Base-by-base conservation (phyloP, 1,140 invertebrate species). In the Drosophila ananassae region DNA sequence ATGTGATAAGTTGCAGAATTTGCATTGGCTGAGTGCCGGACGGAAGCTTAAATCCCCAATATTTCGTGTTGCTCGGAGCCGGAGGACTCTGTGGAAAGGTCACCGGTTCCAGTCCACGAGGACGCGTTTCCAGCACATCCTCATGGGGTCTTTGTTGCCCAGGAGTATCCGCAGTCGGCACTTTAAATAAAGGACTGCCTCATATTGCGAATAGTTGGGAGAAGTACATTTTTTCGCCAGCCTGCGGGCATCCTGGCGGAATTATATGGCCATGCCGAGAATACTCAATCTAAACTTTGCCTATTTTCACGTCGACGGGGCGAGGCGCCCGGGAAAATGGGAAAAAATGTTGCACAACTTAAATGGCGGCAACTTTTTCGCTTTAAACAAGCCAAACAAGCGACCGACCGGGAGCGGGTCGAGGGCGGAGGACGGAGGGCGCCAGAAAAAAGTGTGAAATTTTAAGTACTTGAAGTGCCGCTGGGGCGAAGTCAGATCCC, bases 391-490 rank as follows among this genome's bases (percentile, higher is more conserved):
- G 58, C 12, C 69, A 66, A 78, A 53, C 74, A 72, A 32, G n/a
- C 53, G 24, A 51, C 21, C 24, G 61, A 9, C 17, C 12, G 30
- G 2, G 2, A 1, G 8, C 0, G 59, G 6, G 22, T 32, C 9
- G n/a, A n/a, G n/a, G n/a, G n/a, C n/a, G n/a, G n/a, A n/a, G n/a
- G n/a, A n/a, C n/a, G n/a, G n/a, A 21, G 41, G 60, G 37, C 28
- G 48, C 28, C 24, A 37, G 44, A 66, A 77, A 84, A 84, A 84
- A 84, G 81, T 85, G 81, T 85, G 81, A 85, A 85, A 85, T 85
- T 85, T 85, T 85, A 85, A 85, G 81, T 85, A 85, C 81, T 85
- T 74, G 67, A 79, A 84, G 73, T 52, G 80, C 81, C 80, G 67
- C 52, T 67, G 81, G 80, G 77, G 62, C 62, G 34, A 69, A 69